Conservation (phyloP, 2,797 vertebrate genomes). For the Pitangus sulphuratus region DNA sequence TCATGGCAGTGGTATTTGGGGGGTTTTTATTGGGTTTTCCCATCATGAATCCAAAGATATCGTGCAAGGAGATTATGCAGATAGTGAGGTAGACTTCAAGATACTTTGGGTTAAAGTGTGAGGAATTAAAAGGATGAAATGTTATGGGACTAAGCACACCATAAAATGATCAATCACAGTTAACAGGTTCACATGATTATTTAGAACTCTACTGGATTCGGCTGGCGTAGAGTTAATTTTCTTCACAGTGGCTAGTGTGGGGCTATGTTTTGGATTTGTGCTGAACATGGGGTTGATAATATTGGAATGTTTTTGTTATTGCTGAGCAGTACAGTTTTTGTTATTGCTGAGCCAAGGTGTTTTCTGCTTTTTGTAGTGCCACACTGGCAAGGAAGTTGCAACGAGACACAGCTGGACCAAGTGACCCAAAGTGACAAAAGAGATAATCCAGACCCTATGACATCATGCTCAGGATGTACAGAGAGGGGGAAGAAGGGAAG, state of each 20-base stretch:
- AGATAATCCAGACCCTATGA: not conserved
- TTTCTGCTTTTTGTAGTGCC: not conserved
- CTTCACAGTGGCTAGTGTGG: rapidly evolving
- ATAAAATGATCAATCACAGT: not conserved
- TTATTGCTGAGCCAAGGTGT: not conserved
- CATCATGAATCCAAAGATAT: not conserved
- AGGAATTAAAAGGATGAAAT: not conserved
- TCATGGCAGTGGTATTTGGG: not conserved
- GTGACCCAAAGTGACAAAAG: not conserved
- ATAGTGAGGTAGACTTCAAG: not conserved
- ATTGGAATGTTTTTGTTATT: not conserved
- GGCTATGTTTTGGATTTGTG: not conserved
- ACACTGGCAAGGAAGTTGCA: rapidly evolving
- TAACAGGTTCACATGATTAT: not conserved
- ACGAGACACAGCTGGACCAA: not conserved
- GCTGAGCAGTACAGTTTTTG: not conserved
- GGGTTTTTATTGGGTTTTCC: not conserved
- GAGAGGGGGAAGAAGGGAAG: rapidly evolving
- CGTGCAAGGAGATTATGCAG: not conserved
- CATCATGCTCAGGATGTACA: rapidly evolving
- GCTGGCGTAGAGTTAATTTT: not conserved
- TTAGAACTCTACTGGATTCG: not conserved
- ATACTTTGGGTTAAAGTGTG: not conserved
- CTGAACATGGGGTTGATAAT: not conserved
- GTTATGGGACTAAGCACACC: not conserved